Conservation (phyloP, 2,797 vertebrate genomes). For the Sebastes diaconus region DNA sequence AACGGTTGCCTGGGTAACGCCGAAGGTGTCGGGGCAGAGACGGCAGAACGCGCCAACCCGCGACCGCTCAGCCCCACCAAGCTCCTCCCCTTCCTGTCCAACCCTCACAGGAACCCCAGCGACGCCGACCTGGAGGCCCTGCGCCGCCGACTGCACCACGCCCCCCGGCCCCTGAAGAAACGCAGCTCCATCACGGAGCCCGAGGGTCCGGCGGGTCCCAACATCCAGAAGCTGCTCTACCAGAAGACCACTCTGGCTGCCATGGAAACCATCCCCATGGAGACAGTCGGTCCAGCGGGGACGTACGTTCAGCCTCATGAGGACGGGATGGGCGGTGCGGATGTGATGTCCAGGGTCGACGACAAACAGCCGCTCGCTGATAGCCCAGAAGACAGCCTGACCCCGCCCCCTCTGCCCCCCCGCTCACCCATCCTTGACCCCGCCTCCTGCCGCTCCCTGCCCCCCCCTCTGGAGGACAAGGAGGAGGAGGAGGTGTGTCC, state of each 20-base stretch:
- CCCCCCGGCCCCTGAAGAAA: constrained; percentile 93
- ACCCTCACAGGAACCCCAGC: constrained; percentile 88
- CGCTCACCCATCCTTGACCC: constrained; percentile 75
- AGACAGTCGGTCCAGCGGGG: constrained; percentile 12
- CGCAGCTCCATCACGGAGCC: constrained; percentile 96
- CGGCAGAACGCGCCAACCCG: constrained; percentile 69
- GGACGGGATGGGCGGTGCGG: rapidly evolving
- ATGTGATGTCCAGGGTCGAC: background rate
- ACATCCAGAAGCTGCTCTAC: constrained; percentile 95
- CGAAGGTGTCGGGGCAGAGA: constrained; percentile 14
- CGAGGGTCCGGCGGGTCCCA: constrained; percentile 91
- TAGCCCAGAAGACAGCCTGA: constrained; percentile 59
- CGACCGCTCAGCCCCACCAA: constrained; percentile 97
- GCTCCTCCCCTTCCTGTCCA: constrained; percentile 89
- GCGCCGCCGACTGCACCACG: constrained; percentile 90
- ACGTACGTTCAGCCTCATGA: constrained; percentile 48
- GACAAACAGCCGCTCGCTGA: constrained; percentile 18
- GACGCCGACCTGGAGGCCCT: constrained; percentile 90
- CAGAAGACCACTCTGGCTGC: constrained; percentile 95
- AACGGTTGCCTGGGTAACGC: background rate
- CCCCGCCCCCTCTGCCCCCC: constrained; percentile 56
- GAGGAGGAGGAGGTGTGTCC: constrained; percentile 56
- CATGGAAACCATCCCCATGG: constrained; percentile 87
- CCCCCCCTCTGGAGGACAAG: constrained; percentile 60
- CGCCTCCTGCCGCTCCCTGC: constrained; percentile 39